Evolutionary conservation across 2,797 vertebrate species (phyloP), one percentile per base, ranked within the genome.

Genomic region (Ptychobarbus kaznakovi): DNA sequence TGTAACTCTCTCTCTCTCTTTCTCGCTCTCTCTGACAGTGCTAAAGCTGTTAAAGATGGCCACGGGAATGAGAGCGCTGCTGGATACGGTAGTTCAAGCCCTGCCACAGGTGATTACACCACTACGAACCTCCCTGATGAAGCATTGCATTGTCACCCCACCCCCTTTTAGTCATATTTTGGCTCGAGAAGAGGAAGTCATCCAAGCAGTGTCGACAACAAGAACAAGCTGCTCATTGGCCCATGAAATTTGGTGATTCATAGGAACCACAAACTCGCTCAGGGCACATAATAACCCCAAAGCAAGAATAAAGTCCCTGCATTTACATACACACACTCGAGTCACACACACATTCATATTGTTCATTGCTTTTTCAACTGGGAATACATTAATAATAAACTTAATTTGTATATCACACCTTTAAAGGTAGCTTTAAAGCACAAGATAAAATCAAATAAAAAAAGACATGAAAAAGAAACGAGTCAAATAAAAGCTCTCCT

Each of bases 71-170:
- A 93, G 98, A 92, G 98, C 98, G 0, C 94, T 99, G 88, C 91
- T 99, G 96, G 98, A 99, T 92, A 99, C 98, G 0, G 98, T 99
- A 81, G 97, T 99, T 85, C 98, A 99, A 94, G 98, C 98, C 76
- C 93, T 99, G 89, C 98, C 98, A 83, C 98, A 99, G 98, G 98
- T 99, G 93, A 56, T 61, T 35, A 70, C n/a, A 70, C 51, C 72
- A 46, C 66, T 63, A 28, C 28, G 38, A 28, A 84, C 65, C 22
- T 44, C 74, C 35, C 83, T 38, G 56, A 80, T 66, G 35, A 66
- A 83, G 9, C 22, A 65, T 66, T 15, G 15, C 58, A 68, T 22
- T 69, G 35, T 77, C 32, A 46, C 49, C 79, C 58, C 38, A 61
- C 11, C 42, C 13, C 3, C 49, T 77, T 68, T 84, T 58, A 68